A percentile compares a stretch with the other conserved stretches of the same genome.
These are phyloP conservation scores for Brachionus manjavacas DNA, from an alignment of 1,140 invertebrate genomes.

Conservation along the genomic window DNA sequence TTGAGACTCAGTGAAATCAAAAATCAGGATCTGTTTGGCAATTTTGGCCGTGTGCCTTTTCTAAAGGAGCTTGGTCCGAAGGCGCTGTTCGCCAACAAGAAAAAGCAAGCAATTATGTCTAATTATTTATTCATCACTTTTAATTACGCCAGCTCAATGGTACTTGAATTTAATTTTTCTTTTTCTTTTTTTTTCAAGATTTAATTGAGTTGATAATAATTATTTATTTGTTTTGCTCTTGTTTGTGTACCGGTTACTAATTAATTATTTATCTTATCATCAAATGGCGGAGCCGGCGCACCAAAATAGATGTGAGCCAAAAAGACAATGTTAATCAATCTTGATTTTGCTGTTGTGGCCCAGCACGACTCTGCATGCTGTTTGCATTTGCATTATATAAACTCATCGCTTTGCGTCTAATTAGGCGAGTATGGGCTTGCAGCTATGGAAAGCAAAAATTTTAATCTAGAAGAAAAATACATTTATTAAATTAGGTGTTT, in stretches of 20 bases:
- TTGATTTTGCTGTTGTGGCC: neutral
- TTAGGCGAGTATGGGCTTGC: neutral
- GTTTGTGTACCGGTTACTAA: conserved; percentile 12
- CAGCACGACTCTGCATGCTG: neutral
- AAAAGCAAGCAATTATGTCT: neutral
- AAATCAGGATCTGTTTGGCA: no score
- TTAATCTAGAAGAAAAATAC: neutral
- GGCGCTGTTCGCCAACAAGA: neutral
- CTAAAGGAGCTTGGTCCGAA: neutral
- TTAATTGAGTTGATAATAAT: conserved; percentile 22
- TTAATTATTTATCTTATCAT: conserved; percentile 26
- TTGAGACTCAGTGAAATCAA: no score
- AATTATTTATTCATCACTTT: neutral
- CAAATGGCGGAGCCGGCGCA: neutral
- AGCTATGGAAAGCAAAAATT: neutral
- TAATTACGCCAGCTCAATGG: neutral
- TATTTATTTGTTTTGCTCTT: conserved; percentile 2
- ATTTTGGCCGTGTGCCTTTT: no score
- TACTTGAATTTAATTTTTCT: neutral
- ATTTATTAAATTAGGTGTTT: neutral
- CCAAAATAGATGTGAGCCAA: neutral
- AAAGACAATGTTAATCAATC: neutral
- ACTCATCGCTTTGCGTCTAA: neutral
- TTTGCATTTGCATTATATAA: conserved; percentile 1
- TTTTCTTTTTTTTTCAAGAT: neutral